phyloP scores from a whole-genome alignment of 2,888 invertebrate genomes.

The Dolichomitus sp. region DNA sequence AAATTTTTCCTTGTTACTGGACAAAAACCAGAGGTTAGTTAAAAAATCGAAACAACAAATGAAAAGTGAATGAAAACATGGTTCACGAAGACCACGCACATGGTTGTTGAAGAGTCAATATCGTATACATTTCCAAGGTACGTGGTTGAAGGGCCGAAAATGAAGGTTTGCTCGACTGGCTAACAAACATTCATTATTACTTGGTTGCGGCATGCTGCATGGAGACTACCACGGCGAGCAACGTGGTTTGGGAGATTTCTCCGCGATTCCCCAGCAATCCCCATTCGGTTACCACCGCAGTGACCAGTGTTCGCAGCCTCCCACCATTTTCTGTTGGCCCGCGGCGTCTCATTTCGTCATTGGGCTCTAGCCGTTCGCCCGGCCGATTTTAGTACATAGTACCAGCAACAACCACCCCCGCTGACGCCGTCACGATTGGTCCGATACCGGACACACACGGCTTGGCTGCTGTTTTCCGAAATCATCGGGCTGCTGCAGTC shows the following conservation, averaged over 20 bases:
- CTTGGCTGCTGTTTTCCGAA: slow-evolving; percentile 77
- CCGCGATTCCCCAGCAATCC: slow-evolving; percentile 32
- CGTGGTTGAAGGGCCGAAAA: slow-evolving; percentile 72
- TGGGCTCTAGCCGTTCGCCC: slow-evolving; percentile 69
- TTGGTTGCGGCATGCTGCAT: slow-evolving; percentile 52
- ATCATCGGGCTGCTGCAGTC: slow-evolving; percentile 73
- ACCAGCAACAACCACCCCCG: slow-evolving; percentile 39
- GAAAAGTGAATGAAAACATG: background rate
- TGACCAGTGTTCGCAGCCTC: slow-evolving; percentile 51
- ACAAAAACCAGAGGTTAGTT: background rate
- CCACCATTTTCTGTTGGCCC: slow-evolving; percentile 59
- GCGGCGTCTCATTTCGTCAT: slow-evolving; percentile 78
- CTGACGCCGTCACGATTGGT: slow-evolving; percentile 72
- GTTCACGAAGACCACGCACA: background rate
- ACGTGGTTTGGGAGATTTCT: slow-evolving; percentile 49
- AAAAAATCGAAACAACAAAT: background rate
- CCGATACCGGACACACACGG: slow-evolving; percentile 64
- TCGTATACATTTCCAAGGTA: slow-evolving; percentile 16
- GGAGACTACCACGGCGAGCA: slow-evolving; percentile 30
- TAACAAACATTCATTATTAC: slow-evolving; percentile 82
- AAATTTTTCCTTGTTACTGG: too few relatives aligned
- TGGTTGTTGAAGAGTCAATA: background rate
- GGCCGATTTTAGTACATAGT: slow-evolving; percentile 55
- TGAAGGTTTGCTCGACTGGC: slow-evolving; percentile 75
- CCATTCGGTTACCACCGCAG: slow-evolving; percentile 72